Base-by-base conservation (phyloP, 2,888 invertebrate species). In the Nemoura dubitans region DNA sequence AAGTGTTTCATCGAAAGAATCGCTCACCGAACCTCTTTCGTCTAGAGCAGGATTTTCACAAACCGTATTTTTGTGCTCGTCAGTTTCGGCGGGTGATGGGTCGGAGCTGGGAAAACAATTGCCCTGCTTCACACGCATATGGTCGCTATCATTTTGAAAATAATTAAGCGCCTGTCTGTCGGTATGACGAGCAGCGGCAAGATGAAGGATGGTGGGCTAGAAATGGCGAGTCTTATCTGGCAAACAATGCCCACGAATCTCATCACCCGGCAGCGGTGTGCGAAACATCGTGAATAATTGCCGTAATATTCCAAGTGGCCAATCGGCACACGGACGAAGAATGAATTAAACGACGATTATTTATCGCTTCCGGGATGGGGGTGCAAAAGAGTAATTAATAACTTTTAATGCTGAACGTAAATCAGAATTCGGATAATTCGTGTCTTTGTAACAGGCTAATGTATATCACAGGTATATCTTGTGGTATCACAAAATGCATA, bases 321-420 rank as follows among this genome's bases (percentile, higher is more conserved):
- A 59, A 59, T 59, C 59, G 59, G 21, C 14, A n/a, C 14, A 10
- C 36, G 36, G 36, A 10, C 36, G 59, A 59, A 59, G 59, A 59
- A 59, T 59, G 59, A 59, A 59, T 59, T 59, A 59, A 59, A 59
- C 59, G 59, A 1, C 21, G 14, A 59, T 59, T 59, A 59, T 59
- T 59, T 59, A 59, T 59, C 59, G 59, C 59, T 59, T 59, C 59
- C 59, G 59, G 59, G 59, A 59, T 14, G 59, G 59, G 59, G 59
- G 59, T 59, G 59, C 59, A 59, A 59, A 59, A 59, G 59, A 59
- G 59, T 59, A 59, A 59, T 59, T 59, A 59, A 59, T 59, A 59
- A 59, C 59, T 59, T 59, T 59, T 59, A 59, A 59, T 59, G 59
- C 59, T 21, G 59, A 59, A 59, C 59, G 59, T 59, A 59, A 59